A percentile compares a stretch with the other conserved stretches of the same genome.
These are phyloP conservation scores for Acanthosoma haemorrhoidale DNA, from an alignment of 2,888 invertebrate genomes.

Conservation along the genomic window DNA sequence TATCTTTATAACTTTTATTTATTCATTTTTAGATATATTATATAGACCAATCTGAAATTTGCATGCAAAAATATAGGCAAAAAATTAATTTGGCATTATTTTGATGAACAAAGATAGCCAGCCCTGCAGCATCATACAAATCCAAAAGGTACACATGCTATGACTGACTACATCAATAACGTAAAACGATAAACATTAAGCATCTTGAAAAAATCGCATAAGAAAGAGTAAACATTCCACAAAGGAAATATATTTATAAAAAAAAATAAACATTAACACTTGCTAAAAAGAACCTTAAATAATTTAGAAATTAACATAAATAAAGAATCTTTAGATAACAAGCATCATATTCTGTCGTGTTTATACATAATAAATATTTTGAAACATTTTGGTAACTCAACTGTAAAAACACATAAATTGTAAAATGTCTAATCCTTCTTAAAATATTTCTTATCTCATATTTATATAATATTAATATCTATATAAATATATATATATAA, in stretches of 20 bases:
- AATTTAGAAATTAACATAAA: conserved; percentile 19
- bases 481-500: background rate
- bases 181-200: background rate
- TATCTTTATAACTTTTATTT: background rate
- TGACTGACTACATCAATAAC: conserved; percentile 8
- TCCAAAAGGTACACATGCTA: background rate
- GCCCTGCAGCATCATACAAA: background rate
- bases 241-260: background rate
- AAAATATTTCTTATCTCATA: background rate
- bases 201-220: background rate
- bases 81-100: conserved; percentile 24
- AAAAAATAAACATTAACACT: conserved; percentile 11
- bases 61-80: conserved; percentile 29
- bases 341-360: conserved; percentile 1
- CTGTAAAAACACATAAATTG: conserved; percentile 11
- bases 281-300: background rate
- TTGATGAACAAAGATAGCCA: conserved; percentile 18
- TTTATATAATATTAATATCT: background rate
- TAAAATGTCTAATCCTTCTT: conserved; percentile 30
- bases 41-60: background rate
- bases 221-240: conserved; percentile 31
- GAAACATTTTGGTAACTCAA: conserved; percentile 27
- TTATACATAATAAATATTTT: conserved; percentile 27
- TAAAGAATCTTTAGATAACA: conserved; percentile 19
- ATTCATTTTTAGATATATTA: background rate